A percentile compares a stretch with the other conserved stretches of the same genome.
Conservation (phyloP, 2,113 vertebrate genomes). For the Theropithecus gelada region DNA sequence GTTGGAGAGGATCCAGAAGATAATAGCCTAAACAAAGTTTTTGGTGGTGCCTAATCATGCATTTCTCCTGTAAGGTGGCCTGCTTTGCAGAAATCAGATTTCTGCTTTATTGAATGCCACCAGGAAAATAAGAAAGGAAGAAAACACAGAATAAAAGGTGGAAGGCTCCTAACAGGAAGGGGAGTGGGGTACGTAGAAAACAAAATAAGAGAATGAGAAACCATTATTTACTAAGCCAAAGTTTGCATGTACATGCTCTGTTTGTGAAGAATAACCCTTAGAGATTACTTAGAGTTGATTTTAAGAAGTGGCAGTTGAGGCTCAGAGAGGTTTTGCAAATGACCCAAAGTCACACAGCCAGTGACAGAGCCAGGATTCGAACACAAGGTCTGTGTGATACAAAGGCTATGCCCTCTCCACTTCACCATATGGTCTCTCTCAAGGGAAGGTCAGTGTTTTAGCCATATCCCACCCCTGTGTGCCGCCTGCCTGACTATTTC, state of each 20-base stretch:
- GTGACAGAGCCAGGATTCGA: background rate
- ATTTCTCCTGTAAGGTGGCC: background rate
- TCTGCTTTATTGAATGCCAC: background rate
- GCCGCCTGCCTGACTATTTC: background rate
- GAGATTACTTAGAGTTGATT: background rate
- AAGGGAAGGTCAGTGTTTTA: background rate
- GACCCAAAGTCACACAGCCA: background rate
- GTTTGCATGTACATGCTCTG: background rate
- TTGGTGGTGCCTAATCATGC: no score
- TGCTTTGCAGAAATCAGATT: background rate
- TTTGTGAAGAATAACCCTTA: background rate
- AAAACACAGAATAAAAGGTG: background rate
- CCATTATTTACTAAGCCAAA: background rate
- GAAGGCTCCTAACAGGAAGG: background rate
- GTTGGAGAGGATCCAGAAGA: background rate
- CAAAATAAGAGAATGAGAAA: background rate
- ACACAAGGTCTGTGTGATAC: background rate
- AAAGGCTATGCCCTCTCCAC: background rate
- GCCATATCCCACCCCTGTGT: background rate
- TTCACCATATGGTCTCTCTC: background rate
- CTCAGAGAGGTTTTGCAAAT: slow-evolving; percentile 33
- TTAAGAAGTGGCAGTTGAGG: background rate
- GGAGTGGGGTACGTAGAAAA: background rate
- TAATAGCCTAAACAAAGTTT: background rate
- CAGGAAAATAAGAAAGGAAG: background rate